phyloP scores from a whole-genome alignment of 2,113 vertebrate genomes.

The Coryphaenoides rupestris region DNA sequence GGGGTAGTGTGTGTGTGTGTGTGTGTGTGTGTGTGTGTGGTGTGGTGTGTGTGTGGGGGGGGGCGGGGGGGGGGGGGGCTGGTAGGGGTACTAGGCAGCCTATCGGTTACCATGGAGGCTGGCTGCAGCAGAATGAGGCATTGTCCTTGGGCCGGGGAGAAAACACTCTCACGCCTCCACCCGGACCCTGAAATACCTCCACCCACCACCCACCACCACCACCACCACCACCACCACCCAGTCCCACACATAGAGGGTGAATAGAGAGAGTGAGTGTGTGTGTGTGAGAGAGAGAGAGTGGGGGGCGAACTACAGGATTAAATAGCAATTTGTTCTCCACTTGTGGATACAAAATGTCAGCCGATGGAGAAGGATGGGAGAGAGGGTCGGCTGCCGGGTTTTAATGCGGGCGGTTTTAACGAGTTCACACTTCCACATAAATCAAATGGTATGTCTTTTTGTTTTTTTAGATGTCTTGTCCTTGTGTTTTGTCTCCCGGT shows the following conservation, averaged over 20 bases:
- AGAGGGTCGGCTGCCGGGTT: too few relatives aligned
- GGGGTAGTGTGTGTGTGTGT: too few relatives aligned
- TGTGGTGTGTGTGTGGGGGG: too few relatives aligned
- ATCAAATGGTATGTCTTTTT: too few relatives aligned
- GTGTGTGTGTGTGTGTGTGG: too few relatives aligned
- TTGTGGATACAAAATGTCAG: constrained; percentile 25
- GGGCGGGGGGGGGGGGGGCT: not conserved
- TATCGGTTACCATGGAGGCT: constrained; percentile 52
- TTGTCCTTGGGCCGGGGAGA: constrained; percentile 56
- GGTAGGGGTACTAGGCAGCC: not conserved
- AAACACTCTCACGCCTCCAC: constrained; percentile 45
- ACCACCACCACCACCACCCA: constrained; percentile 1
- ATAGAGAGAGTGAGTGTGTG: not conserved
- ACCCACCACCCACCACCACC: constrained; percentile 6
- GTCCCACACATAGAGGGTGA: constrained; percentile 7
- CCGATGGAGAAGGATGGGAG: constrained; percentile 1
- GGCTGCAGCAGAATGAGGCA: constrained; percentile 47
- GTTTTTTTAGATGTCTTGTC: too few relatives aligned
- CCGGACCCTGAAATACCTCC: constrained; percentile 47
- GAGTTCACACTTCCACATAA: too few relatives aligned
- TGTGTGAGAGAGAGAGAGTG: not conserved
- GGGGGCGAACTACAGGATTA: constrained; percentile 6
- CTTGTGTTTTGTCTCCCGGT: too few relatives aligned
- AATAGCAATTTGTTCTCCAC: constrained; percentile 21
- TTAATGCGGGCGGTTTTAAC: too few relatives aligned